These are phyloP conservation scores for Prionailurus viverrinus DNA, from an alignment of 2,113 vertebrate genomes.

Conservation along the genomic window DNA sequence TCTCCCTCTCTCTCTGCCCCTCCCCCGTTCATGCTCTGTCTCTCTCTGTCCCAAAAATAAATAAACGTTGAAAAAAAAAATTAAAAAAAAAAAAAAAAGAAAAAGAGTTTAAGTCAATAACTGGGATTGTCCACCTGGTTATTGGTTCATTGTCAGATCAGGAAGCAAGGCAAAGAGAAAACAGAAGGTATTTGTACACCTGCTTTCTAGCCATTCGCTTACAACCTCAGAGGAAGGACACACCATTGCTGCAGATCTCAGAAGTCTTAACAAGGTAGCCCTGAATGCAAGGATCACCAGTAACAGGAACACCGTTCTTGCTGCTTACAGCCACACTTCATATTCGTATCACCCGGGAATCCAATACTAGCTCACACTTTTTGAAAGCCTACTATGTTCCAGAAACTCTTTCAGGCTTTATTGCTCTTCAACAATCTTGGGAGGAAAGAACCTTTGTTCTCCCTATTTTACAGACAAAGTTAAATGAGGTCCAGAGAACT, in stretches of 20 bases:
- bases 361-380: not conserved
- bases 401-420: not conserved
- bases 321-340: not conserved
- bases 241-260: not conserved
- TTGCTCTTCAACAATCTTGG: not conserved
- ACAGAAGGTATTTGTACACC: not conserved
- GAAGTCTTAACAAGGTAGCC: not conserved
- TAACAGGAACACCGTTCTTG: not conserved
- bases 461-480: not conserved
- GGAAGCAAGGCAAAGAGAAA: not conserved
- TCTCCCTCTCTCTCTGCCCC: too few species aligned
- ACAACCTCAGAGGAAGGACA: not conserved
- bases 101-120: constrained; percentile 11
- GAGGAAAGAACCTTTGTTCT: not conserved
- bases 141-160: not conserved
- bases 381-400: not conserved
- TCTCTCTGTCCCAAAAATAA: too few species aligned
- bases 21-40: too few species aligned
- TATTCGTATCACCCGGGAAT: not conserved
- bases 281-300: not conserved
- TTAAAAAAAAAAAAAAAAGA: not conserved
- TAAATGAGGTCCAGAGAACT: not conserved
- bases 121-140: not conserved
- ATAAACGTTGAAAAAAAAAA: too few species aligned
- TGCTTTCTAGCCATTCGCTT: not conserved